Base-by-base conservation (phyloP, 1,140 invertebrate genomes). In the Sycophila sp. region DNA sequence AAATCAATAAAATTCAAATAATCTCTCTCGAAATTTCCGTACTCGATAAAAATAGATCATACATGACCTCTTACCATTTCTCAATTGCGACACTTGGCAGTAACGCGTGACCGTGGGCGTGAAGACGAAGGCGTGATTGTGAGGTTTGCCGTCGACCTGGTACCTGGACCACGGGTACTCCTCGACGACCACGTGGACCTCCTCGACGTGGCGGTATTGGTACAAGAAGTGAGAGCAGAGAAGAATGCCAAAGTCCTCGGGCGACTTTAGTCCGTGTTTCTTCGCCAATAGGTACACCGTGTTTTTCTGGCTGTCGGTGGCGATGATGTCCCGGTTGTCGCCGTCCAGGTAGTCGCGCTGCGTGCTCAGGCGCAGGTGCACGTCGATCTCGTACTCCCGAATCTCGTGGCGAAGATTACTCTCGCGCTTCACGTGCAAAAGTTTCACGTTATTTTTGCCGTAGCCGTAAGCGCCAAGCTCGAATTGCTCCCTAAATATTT, bases 301-400 rank as follows among this genome's bases (percentile, higher is more conserved):
- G 76, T 94, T 94, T 85, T 94, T 94, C 76, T 94, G 93, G 7
- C 92, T 91, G 76, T 94, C 93, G 0, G 93, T 94, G 1, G 93
- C 93, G n/a, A 93, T 89, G 40, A 93, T 90, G 75, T 92, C 90
- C 36, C 88, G 88, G 74, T 93, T 93, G 79, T 92, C 90, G n/a
- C 90, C 91, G 15, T 83, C 75, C 1, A 87, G 77, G 76, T 90
- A 91, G 73, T 93, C 92, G 56, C 89, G 89, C 73, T 91, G 89
- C 5, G 89, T 89, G 51, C 88, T 86, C n/a, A 94, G 81, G 69
- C 90, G 91, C 17, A 94, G 83, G 64, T 90, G 89, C 2, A 92
- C 92, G 74, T 87, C 89, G 10, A 94, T 92, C 84, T 93, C 92
- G 71, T 90, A 90, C 76, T 94, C 93, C 55, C 91, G 88, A 62